A percentile compares a stretch with the other conserved stretches of the same genome.
Conservation (phyloP, 2,113 vertebrate genomes). For the Platanista minor region DNA sequence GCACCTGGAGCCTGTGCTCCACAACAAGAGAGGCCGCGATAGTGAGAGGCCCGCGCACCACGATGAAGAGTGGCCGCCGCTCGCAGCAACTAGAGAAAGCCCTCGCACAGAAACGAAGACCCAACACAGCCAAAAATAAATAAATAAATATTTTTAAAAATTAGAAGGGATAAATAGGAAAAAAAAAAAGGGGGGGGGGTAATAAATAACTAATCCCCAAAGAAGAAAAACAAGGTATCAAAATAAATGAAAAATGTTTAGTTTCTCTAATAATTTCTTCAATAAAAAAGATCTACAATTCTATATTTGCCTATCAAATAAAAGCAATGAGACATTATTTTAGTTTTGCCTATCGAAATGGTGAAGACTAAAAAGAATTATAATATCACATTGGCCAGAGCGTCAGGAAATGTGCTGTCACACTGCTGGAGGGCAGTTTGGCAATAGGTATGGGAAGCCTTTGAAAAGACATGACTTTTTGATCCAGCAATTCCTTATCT, state of each 20-base stretch:
- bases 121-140: no score
- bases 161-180: background rate
- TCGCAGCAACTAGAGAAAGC: no score
- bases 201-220: background rate
- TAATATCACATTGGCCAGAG: background rate
- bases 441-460: background rate
- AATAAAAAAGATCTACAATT: background rate
- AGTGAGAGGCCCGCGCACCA: no score
- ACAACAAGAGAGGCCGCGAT: no score
- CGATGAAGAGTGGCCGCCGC: no score
- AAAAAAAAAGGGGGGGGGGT: background rate
- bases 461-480: background rate
- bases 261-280: background rate
- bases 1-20: no score
- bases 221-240: background rate
- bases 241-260: conserved; percentile 3
- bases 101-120: no score
- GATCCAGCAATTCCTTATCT: background rate
- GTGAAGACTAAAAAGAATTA: background rate
- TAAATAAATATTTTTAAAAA: no score
- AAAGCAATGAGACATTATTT: background rate
- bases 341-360: background rate
- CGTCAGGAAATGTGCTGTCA: accelerated
- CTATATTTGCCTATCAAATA: background rate
- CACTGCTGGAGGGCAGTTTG: background rate